Conservation (phyloP, 64 coral and sea anemone species). For the Astreopora myriophthalma region DNA sequence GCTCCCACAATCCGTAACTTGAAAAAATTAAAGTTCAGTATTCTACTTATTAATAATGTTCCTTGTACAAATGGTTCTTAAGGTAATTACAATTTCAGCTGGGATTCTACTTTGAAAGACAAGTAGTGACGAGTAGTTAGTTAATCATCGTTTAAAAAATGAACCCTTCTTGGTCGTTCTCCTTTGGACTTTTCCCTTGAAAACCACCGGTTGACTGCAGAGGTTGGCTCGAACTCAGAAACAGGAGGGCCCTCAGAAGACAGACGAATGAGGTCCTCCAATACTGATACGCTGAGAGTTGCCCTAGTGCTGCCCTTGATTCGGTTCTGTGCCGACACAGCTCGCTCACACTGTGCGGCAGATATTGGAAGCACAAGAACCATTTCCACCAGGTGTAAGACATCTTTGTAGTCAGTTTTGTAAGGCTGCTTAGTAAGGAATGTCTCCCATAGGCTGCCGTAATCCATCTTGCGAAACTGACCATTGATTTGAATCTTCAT, state of each 20-base stretch:
- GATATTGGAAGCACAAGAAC: constrained; percentile 17
- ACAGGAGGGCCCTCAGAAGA: not conserved
- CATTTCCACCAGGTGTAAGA: constrained; percentile 40
- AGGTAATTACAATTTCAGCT: too few relatives aligned
- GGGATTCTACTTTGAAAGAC: too few relatives aligned
- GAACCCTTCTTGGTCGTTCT: constrained; percentile 16
- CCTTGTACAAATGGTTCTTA: too few relatives aligned
- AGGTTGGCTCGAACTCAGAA: not conserved
- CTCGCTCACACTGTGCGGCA: not conserved
- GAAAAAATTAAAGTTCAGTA: too few relatives aligned
- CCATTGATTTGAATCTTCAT: constrained; percentile 25
- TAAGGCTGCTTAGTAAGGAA: constrained; percentile 34
- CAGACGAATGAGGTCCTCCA: not conserved
- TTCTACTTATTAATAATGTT: too few relatives aligned
- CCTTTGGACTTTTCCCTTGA: too few relatives aligned
- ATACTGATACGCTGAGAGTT: too few relatives aligned
- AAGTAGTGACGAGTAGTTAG: too few relatives aligned
- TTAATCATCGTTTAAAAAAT: constrained; percentile 1
- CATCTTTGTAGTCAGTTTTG: constrained; percentile 17
- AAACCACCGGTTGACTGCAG: constrained; percentile 30
- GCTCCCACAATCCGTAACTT: too few relatives aligned
- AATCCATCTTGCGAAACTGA: constrained; percentile 28
- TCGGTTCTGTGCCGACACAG: not conserved
- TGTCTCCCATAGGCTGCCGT: constrained; percentile 26
- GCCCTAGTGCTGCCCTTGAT: not conserved